Evolutionary conservation across 2,113 vertebrate genomes (phyloP), one percentile per base, ranked within the genome.

Genomic region (Thermophis baileyi): DNA sequence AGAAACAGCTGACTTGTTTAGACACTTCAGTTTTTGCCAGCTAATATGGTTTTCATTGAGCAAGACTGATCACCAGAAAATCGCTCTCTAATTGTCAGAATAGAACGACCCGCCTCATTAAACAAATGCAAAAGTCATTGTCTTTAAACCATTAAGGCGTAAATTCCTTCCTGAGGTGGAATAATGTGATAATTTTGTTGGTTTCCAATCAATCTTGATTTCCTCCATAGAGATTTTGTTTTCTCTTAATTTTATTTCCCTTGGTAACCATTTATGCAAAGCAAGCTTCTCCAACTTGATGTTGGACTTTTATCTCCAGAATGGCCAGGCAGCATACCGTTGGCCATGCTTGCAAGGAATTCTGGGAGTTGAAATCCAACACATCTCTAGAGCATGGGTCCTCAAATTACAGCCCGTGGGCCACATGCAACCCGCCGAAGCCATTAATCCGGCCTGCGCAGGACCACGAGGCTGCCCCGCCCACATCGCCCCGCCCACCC

Each of bases 11-110:
- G 69, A 27, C 11, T 40, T 47, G 10, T 30, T 92, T 89, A 27
- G 49, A 20, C 24, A 27, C 30, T 89, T 54, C 24, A n/a, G 49
- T 40, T 35, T 30, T 30, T 44, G 8, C n/a, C 46, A 12, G 89
- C 46, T 86, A 60, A 90, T 87, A 69, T 74, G 30, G 30, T 63
- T 90, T 93, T 87, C 81, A 85, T 47, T 87, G 54, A 93, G 86
- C 74, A 87, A 87, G 53, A 46, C 46, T 93, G 60, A 63, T 87
- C 86, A 60, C 6, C 16, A 51, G 54, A 24, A 90, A 63, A 50
- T 22, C 44, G 4, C 88, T 51, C 51, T 40, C 46, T 50, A 30
- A 63, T 90, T 87, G 63, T 81, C 53, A 30, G 81, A 90, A 90
- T 2, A 60, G 54, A 87, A 44, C 7, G n/a, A 63, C 16, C 25